Base-by-base conservation (phyloP, 2,113 vertebrate species). In the Diadophis punctatus region DNA sequence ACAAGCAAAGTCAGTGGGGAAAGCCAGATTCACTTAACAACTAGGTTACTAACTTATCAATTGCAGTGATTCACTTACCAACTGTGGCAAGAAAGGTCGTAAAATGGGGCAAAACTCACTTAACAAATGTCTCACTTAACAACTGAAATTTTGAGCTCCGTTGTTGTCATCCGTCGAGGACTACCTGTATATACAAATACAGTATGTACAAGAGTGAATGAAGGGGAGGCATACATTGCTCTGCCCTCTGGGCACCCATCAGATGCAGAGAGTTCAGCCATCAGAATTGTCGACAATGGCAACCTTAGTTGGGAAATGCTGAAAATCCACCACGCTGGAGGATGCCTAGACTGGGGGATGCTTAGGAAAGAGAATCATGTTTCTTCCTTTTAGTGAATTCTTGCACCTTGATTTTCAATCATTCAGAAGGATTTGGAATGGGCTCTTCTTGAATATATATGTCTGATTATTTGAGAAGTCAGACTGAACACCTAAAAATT, bases 401-500 rank as follows among this genome's bases (percentile, higher is more conserved):
- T 63, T 51, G 48, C 56, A 14, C 86, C 30, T 30, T 53, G 55
- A 86, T 93, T 93, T 86, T 58, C 43, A 86, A 60, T 90, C 51
- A 86, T 63, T 52, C 60, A 90, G 63, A 63, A 86, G 6, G 18
- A 23, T 48, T 60, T 52, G 88, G 46, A 86, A 90, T 11, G 30
- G 49, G 80, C 49, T 55, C 34, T 48, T 93, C 88, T 87, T 84
- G 90, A 43, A 94, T 93, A 93, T 93, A 93, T 90, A 90, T 68
- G 1, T 86, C 12, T 86, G 84, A 63, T 63, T 63, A 86, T 86
- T 90, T 80, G 80, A 63, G 48, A 90, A 92, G 87, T 39, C 51
- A 0, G 48, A 25, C 25, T 90, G 74, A 95, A 92, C 48, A 86
- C 56, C 0, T 0, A 58, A 74, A 93, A 91, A 86, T 91, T 93